Conservation (phyloP, 2,113 vertebrate species). For the Tragelaphus strepsiceros region DNA sequence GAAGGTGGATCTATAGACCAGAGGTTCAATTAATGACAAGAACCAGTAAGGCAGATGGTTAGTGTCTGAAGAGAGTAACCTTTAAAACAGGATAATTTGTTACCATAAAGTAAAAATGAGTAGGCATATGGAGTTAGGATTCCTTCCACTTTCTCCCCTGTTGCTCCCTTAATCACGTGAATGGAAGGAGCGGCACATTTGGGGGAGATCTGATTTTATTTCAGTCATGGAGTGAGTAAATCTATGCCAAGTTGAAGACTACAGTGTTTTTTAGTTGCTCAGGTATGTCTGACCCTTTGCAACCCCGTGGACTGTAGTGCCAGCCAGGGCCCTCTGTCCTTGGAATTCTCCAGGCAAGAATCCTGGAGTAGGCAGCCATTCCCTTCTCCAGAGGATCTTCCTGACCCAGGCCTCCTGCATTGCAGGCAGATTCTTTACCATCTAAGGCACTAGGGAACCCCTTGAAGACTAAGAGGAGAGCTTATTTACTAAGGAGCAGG, state of each 20-base stretch:
- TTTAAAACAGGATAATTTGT: not conserved
- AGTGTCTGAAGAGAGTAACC: not conserved
- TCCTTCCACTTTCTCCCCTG: not conserved
- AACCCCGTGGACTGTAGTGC: fast-evolving
- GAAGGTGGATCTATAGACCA: not conserved
- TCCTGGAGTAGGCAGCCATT: not conserved
- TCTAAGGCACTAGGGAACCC: not conserved
- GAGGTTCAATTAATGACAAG: not conserved
- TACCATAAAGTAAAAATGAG: not conserved
- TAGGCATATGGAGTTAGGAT: not conserved
- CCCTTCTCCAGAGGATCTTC: not conserved
- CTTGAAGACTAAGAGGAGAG: not conserved
- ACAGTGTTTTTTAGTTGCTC: not conserved
- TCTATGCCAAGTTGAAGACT: not conserved
- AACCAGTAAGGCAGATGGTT: not conserved
- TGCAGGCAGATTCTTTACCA: not conserved
- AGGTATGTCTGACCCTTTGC: not conserved
- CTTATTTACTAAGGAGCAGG: not conserved
- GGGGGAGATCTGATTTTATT: not conserved
- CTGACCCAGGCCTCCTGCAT: not conserved
- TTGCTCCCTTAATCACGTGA: not conserved
- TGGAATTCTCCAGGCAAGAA: not conserved
- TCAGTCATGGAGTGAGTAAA: not conserved
- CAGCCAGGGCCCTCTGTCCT: not conserved
- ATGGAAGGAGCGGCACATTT: not conserved